Evolutionary conservation across 2,888 invertebrate species (phyloP).

Genomic region (Podotricha telesiphe): DNA sequence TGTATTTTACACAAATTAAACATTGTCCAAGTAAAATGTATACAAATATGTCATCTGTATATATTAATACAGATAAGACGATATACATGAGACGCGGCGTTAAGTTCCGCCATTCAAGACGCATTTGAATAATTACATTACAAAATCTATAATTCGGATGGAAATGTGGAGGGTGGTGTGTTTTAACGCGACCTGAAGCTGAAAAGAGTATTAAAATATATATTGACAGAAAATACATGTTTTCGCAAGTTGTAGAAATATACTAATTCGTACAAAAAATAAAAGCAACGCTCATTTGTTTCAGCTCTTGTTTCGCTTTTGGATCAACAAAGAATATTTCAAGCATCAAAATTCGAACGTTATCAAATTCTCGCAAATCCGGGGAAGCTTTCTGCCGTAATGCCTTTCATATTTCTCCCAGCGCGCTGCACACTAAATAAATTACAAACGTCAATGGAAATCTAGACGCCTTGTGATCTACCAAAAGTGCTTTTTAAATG

Average conservation of each 20-base stretch:
- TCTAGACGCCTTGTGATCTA: constrained; percentile 78
- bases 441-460: constrained; percentile 82
- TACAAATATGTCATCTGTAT: too few species aligned
- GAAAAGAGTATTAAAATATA: too few species aligned
- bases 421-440: constrained; percentile 79
- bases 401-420: constrained; percentile 48
- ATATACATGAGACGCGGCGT: too few species aligned
- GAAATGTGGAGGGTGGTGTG: too few species aligned
- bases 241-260: background rate
- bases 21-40: too few species aligned
- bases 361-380: constrained; percentile 39
- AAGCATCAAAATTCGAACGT: constrained; percentile 18
- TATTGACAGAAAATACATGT: too few species aligned
- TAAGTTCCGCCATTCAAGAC: too few species aligned
- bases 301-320: constrained; percentile 47
- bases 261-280: constrained; percentile 45
- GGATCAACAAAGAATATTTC: constrained; percentile 28
- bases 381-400: constrained; percentile 18
- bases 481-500: constrained; percentile 68
- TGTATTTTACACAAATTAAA: too few species aligned
- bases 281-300: constrained; percentile 47
- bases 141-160: too few species aligned
- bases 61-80: too few species aligned
- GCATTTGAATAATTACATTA: too few species aligned
- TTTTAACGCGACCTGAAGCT: too few species aligned